Evolutionary conservation across 2,888 invertebrate species (phyloP), one percentile per base, ranked within the genome.

Genomic region (Lycocerus yunnanus): DNA sequence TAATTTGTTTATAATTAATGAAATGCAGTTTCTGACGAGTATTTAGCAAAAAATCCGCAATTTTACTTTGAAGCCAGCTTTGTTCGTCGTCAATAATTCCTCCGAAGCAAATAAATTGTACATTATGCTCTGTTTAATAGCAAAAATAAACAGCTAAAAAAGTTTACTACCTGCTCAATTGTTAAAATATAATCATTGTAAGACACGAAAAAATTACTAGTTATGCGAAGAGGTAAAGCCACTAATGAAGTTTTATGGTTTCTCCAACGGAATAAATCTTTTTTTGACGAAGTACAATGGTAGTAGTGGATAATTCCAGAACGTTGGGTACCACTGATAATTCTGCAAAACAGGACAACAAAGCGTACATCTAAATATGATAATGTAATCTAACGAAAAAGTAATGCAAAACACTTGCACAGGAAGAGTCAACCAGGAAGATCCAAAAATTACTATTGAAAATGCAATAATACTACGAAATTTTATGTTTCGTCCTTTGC

Each of bases 1-100:
- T 70, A 63, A 63, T 63, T 63, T 71, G 58, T 59, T 16, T 59
- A 63, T 61, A 27, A 71, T 69, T 68, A 60, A 63, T 63, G n/a
- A 43, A 43, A 43, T 43, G 43, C 43, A 43, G n/a, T n/a, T 43
- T 43, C n/a, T 43, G 43, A 1, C 2, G 2, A 6, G n/a, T n/a
- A 5, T n/a, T 43, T 43, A n/a, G 43, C n/a, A 43, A 43, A 43
- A 43, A 43, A 43, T n/a, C 43, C 43, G 43, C 8, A 43, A 43
- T 43, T 43, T 0, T 43, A 43, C n/a, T n/a, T 43, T 13, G 27
- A 13, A 24, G 10, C 10, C 2, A 13, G 13, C 13, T n/a, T 13
- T 43, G 13, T n/a, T 43, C n/a, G 21, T 21, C 21, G 21, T 9
- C 21, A 18, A 18, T 6, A n/a, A n/a, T n/a, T n/a, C n/a, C n/a